Conservation (phyloP, 2,888 invertebrate genomes). For the Sepioteuthis lessoniana region DNA sequence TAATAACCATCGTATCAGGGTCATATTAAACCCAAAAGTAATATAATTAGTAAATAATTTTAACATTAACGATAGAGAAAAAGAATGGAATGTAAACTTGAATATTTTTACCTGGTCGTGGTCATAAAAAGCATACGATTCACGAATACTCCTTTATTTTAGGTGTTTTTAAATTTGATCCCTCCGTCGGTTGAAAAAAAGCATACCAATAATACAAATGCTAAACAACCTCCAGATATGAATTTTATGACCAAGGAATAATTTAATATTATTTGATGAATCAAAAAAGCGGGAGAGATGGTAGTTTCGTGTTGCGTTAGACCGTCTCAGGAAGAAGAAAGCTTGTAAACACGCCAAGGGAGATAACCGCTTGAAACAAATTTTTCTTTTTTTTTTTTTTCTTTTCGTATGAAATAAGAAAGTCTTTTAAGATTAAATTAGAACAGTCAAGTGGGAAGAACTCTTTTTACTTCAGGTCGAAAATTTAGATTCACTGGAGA, state of each 20-base stretch:
- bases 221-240: not conserved
- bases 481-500: no score
- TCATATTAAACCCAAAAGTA: not conserved
- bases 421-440: no score
- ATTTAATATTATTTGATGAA: slow-evolving; percentile 6
- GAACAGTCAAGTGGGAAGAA: no score
- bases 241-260: not conserved
- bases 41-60: no score
- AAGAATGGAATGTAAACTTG: not conserved
- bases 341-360: not conserved
- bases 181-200: not conserved
- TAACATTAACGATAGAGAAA: not conserved
- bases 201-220: not conserved
- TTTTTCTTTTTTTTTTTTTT: not conserved
- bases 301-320: not conserved
- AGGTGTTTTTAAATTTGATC: not conserved
- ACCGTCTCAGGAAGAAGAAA: not conserved
- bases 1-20: not conserved
- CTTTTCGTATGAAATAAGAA: not conserved
- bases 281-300: not conserved
- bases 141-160: not conserved
- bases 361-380: not conserved
- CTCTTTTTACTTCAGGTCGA: no score
- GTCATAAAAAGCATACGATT: not conserved
- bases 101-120: not conserved